phyloP scores from a whole-genome alignment of 2,113 vertebrate genomes.

The Gadus chalcogrammus region DNA sequence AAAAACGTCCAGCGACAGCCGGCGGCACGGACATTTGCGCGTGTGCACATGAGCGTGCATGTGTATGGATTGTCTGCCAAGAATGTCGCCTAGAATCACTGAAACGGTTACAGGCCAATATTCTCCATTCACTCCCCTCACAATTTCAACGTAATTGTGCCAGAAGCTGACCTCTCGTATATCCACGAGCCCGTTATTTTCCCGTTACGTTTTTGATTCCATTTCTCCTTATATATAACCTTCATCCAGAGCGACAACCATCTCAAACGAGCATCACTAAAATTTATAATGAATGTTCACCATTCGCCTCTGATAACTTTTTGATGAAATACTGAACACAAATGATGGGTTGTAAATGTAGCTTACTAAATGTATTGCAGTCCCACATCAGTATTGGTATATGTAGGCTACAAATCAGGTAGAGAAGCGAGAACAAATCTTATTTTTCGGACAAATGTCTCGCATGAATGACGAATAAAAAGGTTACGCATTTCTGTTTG shows the following conservation, averaged over 20 bases:
- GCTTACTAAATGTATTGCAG: no score
- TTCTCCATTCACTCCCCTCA: constrained; percentile 37
- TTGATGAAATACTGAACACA: no score
- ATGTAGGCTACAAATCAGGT: no score
- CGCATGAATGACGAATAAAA: background rate
- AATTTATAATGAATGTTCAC: no score
- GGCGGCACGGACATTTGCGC: no score
- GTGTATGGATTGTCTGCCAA: constrained; percentile 21
- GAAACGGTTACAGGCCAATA: constrained; percentile 42
- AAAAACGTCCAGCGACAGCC: no score
- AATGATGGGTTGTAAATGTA: no score
- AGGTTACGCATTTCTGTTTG: constrained; percentile 4
- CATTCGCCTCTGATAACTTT: no score
- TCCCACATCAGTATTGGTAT: no score
- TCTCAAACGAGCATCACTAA: constrained; percentile 52
- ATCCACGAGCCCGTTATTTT: constrained; percentile 63
- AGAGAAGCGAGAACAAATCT: no score
- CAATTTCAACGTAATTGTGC: constrained; percentile 64
- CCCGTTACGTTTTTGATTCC: constrained; percentile 54
- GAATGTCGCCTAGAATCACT: constrained; percentile 45
- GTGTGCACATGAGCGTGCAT: background rate
- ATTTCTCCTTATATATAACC: background rate
- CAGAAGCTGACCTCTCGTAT: constrained; percentile 63
- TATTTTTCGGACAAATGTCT: no score
- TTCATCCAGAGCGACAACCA: constrained; percentile 26